Evolutionary conservation across 1,140 invertebrate species (phyloP), one percentile per base, ranked within the genome.

Genomic region (Dufourea novaeangliae): DNA sequence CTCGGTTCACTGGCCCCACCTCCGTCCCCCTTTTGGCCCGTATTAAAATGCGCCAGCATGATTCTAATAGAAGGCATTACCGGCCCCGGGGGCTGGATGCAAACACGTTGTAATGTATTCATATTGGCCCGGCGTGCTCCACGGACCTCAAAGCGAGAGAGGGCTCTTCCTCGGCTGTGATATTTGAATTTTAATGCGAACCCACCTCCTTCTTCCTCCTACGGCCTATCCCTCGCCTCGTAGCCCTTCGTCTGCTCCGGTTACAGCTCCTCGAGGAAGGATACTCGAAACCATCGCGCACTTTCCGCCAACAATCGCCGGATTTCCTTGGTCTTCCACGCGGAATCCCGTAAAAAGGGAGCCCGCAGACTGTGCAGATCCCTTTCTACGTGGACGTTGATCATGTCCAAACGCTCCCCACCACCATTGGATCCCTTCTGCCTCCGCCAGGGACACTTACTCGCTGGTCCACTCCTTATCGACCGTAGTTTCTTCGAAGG

Each of bases 31-130:
- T 63, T 67, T 39, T 39, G 46, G 29, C 41, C 52, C 67, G 83
- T 88, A 87, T 89, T 89, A 88, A 89, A 89, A 89, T 88, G 86
- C 86, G 82, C 41, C 78, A 80, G 85, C 87, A 88, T 88, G 88
- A 89, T 88, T 88, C 83, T 89, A 88, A 89, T 89, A 89, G 86
- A 88, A 88, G 86, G 80, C 72, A 89, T 89, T 89, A 89, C 86
- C 72, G 61, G 75, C 57, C n/a, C 81, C 46, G 71, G 61, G 59
- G 78, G 64, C n/a, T 82, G 76, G 83, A 86, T 86, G 88, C 86
- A 88, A 89, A 87, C 87, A 87, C 81, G 86, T 79, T 76, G 79
- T 88, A 89, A 89, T 88, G 86, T 89, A 89, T 89, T 89, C 88
- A 88, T 88, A 89, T 89, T 88, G 88, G 85, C 78, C 61, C 78